phyloP scores from a whole-genome alignment of 2,113 vertebrate species.

The Meriones unguiculatus region DNA sequence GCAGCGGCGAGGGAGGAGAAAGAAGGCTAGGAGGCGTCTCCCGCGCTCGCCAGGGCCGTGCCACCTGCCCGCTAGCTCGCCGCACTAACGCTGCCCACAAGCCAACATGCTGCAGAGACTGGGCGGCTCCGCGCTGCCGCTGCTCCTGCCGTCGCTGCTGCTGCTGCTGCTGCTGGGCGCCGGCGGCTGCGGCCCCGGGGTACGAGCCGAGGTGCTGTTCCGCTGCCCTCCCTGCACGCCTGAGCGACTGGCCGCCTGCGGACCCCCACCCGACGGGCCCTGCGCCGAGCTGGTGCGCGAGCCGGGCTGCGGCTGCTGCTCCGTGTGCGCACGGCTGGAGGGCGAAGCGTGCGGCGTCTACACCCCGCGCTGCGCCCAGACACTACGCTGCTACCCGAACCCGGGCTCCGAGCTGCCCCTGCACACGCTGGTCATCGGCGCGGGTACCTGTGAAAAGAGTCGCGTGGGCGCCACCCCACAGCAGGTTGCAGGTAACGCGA shows the following conservation, averaged over 20 bases:
- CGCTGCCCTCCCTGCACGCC: slow-evolving; percentile 92
- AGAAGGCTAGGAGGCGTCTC: slow-evolving; percentile 69
- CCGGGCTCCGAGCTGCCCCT: slow-evolving; percentile 90
- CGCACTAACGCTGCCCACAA: slow-evolving; percentile 21
- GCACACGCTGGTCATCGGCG: slow-evolving; percentile 92
- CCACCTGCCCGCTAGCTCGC: slow-evolving; percentile 70
- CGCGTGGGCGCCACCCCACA: slow-evolving; percentile 85
- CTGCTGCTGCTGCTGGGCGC: slow-evolving; percentile 71
- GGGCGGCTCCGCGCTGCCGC: slow-evolving; percentile 67
- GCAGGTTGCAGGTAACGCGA: slow-evolving; percentile 83
- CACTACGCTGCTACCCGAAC: slow-evolving; percentile 92
- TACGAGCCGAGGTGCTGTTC: slow-evolving; percentile 90
- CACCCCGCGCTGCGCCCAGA: slow-evolving; percentile 92
- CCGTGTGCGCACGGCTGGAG: slow-evolving; percentile 89
- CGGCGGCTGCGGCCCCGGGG: slow-evolving; percentile 68
- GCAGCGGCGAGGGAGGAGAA: slow-evolving; percentile 58
- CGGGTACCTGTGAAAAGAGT: slow-evolving; percentile 90
- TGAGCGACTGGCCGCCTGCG: slow-evolving; percentile 76
- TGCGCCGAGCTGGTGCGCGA: slow-evolving; percentile 92
- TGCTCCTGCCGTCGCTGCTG: slow-evolving; percentile 69
- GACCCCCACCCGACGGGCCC: slow-evolving; percentile 68
- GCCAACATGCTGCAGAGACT: slow-evolving; percentile 73
- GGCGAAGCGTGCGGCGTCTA: slow-evolving; percentile 94
- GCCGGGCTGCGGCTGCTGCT: slow-evolving; percentile 89
- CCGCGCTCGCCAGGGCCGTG: slow-evolving; percentile 25